phyloP scores from a whole-genome alignment of 2,113 vertebrate species.

The Dasypus novemcinctus region DNA sequence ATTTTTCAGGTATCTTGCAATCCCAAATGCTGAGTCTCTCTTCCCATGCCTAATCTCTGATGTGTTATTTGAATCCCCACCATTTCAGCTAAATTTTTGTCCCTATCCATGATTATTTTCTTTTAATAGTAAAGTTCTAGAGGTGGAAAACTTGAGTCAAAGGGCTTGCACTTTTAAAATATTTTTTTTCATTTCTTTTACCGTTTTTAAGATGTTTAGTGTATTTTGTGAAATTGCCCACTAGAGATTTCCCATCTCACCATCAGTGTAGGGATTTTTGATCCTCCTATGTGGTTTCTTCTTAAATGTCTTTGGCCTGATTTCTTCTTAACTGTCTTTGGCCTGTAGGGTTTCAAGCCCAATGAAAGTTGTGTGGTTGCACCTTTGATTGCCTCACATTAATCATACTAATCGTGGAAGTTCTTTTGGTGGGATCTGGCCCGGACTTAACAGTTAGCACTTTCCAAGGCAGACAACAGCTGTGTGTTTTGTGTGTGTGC shows the following conservation, averaged over 20 bases:
- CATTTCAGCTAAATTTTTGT: not conserved
- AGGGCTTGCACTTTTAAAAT: not conserved
- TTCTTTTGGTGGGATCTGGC: too few relatives aligned
- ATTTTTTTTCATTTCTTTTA: not conserved
- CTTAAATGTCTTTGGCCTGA: too few relatives aligned
- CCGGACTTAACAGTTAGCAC: not conserved
- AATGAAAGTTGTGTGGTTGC: rapidly evolving
- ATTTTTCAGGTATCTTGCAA: not conserved
- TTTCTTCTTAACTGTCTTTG: not conserved
- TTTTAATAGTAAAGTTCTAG: not conserved
- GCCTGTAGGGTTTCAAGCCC: not conserved
- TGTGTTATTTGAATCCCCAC: not conserved
- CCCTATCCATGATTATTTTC: not conserved
- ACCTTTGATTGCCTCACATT: too few relatives aligned
- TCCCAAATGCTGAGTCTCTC: not conserved
- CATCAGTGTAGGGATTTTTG: rapidly evolving
- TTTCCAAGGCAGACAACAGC: not conserved
- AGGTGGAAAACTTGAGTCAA: not conserved
- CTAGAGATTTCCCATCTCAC: not conserved
- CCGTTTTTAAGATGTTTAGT: not conserved
- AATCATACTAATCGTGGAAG: not conserved
- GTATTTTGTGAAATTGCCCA: not conserved
- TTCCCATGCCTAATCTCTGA: not conserved
- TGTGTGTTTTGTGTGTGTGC: not conserved
- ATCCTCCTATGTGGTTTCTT: not conserved